Conservation (phyloP, 2,113 vertebrate species). For the Melozone crissalis region DNA sequence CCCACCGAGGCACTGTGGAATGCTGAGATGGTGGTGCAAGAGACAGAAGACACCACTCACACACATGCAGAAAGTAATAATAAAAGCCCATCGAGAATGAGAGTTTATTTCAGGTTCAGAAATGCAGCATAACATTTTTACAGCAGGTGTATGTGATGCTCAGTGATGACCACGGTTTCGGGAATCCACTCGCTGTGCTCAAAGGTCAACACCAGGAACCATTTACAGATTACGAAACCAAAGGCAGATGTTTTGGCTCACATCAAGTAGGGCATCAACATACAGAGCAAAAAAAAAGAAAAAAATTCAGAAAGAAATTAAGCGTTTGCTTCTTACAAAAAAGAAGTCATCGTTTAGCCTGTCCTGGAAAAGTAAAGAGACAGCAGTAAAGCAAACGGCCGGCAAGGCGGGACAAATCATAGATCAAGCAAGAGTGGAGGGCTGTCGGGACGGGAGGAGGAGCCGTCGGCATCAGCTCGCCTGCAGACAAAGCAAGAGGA, state of each 20-base stretch:
- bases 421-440: conserved; percentile 51
- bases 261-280: conserved; percentile 46
- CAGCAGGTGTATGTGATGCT: conserved; percentile 64
- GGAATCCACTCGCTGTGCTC: conserved; percentile 59
- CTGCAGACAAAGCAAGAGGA: conserved; percentile 69
- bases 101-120: conserved; percentile 78
- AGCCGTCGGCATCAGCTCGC: conserved; percentile 55
- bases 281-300: conserved; percentile 44
- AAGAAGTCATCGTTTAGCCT: conserved; percentile 11
- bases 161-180: conserved; percentile 39
- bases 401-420: conserved; percentile 27
- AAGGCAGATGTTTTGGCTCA: conserved; percentile 51
- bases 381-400: conserved; percentile 44
- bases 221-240: conserved; percentile 45
- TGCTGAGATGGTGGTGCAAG: background rate
- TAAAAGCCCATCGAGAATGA: conserved; percentile 64
- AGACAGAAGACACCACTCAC: background rate
- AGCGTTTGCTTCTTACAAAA: conserved; percentile 30
- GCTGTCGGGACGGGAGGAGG: conserved; percentile 54
- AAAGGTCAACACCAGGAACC: conserved; percentile 56
- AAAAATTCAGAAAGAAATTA: conserved; percentile 24
- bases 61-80: conserved; percentile 31
- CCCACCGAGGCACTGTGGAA: background rate
- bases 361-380: conserved; percentile 61
- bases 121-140: conserved; percentile 75